Evolutionary conservation across 2,113 vertebrate species (phyloP).

Genomic region (Cephalopholis sonnerati): DNA sequence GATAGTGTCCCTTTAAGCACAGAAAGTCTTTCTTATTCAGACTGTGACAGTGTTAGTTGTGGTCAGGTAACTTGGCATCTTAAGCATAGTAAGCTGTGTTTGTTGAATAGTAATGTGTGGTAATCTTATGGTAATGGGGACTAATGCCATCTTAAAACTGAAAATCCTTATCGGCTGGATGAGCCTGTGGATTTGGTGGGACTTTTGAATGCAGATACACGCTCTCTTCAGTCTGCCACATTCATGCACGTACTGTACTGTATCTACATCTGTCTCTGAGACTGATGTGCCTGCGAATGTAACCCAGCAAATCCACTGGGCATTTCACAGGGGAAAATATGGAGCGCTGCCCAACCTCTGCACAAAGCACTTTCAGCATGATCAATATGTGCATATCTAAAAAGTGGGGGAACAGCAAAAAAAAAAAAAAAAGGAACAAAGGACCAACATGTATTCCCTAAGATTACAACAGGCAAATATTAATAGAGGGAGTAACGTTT

Average conservation of each 20-base stretch:
- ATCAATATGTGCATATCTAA: constrained; percentile 72
- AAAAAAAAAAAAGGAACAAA: constrained; percentile 49
- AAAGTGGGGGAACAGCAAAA: constrained; percentile 56
- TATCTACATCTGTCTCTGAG: constrained; percentile 43
- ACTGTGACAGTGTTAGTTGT: constrained; percentile 21
- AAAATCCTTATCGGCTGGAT: constrained; percentile 74
- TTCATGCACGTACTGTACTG: constrained; percentile 33
- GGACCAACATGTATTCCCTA: constrained; percentile 42
- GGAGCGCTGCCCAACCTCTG: constrained; percentile 61
- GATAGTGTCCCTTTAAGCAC: background rate
- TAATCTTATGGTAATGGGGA: constrained; percentile 73
- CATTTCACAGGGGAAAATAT: constrained; percentile 37
- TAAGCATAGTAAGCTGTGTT: constrained; percentile 25
- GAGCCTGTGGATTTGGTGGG: constrained; percentile 73
- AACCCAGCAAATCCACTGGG: constrained; percentile 55
- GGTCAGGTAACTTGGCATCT: constrained; percentile 28
- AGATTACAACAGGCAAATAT: constrained; percentile 62
- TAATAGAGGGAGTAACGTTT: constrained; percentile 44
- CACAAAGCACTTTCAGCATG: constrained; percentile 61
- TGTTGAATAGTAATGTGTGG: constrained; percentile 67
- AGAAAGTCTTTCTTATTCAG: constrained; percentile 7
- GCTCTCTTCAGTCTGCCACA: constrained; percentile 25
- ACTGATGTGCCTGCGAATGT: constrained; percentile 37
- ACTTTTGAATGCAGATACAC: constrained; percentile 52
- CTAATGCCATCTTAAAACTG: constrained; percentile 64